Conservation (phyloP, 2,797 vertebrate genomes). For the Sarcophilus harrisii region DNA sequence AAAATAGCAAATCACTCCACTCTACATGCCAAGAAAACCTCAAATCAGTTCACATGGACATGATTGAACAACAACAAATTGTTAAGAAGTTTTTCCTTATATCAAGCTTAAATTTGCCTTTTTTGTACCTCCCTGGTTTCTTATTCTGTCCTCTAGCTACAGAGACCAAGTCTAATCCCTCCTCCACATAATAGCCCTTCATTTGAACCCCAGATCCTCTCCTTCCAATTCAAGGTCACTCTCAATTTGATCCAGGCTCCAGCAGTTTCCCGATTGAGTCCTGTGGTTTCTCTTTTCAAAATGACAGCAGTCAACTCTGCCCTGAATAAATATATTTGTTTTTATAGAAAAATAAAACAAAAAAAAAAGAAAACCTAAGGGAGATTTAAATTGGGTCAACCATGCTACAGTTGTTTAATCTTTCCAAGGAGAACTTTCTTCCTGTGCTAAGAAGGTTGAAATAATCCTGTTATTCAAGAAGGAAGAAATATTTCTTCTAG, state of each 20-base stretch:
- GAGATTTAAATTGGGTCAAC: conserved; percentile 81
- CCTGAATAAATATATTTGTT: neutral
- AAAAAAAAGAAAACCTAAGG: neutral
- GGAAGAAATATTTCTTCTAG: conserved; percentile 71
- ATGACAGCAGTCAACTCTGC: neutral
- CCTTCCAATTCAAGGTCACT: neutral
- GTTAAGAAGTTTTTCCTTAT: neutral
- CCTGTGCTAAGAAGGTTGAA: conserved; percentile 56
- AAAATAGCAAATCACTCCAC: too few relatives aligned
- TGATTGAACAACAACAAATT: neutral
- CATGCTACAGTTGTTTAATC: conserved; percentile 77
- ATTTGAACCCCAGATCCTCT: neutral
- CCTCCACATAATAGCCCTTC: neutral
- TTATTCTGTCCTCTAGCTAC: neutral
- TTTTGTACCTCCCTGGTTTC: neutral
- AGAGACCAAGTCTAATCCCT: neutral
- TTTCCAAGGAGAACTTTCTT: conserved; percentile 64
- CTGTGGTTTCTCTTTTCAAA: neutral
- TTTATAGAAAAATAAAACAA: neutral
- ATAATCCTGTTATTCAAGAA: conserved; percentile 80
- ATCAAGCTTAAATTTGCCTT: neutral
- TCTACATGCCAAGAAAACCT: too few relatives aligned
- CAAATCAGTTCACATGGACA: neutral
- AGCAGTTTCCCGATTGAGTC: neutral
- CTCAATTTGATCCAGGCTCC: neutral